Conservation (phyloP, 2,797 vertebrate species). For the Dallia pectoralis region DNA sequence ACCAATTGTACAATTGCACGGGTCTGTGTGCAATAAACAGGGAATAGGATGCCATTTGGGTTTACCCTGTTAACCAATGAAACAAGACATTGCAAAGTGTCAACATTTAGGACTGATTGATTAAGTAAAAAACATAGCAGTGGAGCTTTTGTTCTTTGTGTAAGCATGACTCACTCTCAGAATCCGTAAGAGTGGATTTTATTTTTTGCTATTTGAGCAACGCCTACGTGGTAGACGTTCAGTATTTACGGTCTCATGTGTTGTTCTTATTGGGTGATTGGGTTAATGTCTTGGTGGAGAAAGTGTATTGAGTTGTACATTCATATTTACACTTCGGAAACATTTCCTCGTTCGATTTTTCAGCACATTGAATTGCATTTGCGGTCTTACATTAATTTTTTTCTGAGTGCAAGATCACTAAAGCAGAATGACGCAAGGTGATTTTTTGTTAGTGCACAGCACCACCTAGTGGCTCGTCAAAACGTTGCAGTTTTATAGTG, state of each 20-base stretch:
- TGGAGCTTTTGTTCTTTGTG: neutral
- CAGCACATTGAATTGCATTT: neutral
- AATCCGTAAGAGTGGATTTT: neutral
- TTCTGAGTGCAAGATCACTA: neutral
- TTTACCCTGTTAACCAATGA: neutral
- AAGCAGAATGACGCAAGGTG: neutral
- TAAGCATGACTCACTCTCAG: neutral
- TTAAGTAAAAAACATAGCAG: constrained; percentile 1
- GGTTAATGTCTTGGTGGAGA: neutral
- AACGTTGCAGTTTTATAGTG: neutral
- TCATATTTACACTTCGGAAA: neutral
- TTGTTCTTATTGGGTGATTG: neutral
- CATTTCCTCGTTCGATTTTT: neutral
- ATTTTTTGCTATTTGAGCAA: neutral
- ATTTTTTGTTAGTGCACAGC: constrained; percentile 1
- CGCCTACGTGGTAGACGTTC: neutral
- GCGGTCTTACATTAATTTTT: neutral
- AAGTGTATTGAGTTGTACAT: neutral
- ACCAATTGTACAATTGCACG: neutral
- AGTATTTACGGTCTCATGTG: neutral
- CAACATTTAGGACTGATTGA: neutral
- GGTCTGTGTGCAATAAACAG: neutral
- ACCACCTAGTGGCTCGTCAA: constrained; percentile 1
- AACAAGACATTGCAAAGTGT: neutral
- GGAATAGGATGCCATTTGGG: neutral